Percentiles rank a stretch among this genome's conserved stretches.
Evolutionary conservation across 2,113 vertebrate species (phyloP).

Genomic region (Phrynosoma platyrhinos): DNA sequence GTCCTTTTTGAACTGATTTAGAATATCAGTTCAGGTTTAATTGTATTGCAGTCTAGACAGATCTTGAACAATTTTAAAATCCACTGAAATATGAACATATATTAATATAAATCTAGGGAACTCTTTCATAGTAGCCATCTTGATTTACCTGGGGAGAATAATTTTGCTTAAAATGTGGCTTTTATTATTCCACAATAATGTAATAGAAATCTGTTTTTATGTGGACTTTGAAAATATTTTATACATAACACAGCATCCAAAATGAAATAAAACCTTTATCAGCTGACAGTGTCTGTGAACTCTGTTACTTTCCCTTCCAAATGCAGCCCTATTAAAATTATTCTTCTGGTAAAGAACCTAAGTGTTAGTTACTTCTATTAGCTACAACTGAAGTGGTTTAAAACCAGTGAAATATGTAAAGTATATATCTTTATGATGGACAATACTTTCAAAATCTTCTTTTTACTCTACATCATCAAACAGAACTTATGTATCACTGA

Average conservation of each 20-base stretch:
- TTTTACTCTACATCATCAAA: slow-evolving; percentile 48
- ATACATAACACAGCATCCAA: not conserved
- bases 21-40: not conserved
- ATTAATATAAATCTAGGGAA: not conserved
- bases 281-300: not conserved
- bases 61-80: not conserved
- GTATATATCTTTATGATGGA: slow-evolving; percentile 31
- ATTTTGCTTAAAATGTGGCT: not conserved
- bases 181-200: too few relatives aligned
- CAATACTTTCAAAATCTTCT: not conserved
- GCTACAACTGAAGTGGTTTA: slow-evolving; percentile 2
- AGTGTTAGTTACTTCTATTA: not conserved
- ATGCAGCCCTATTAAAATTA: not conserved
- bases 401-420: not conserved
- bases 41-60: not conserved
- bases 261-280: not conserved
- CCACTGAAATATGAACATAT: not conserved
- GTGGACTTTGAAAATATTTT: not conserved
- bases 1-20: not conserved
- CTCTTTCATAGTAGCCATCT: not conserved
- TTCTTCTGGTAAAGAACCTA: not conserved
- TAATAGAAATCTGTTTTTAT: not conserved
- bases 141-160: not conserved
- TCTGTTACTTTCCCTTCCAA: not conserved
- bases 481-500: slow-evolving; percentile 65